These are phyloP conservation scores for Clivina fossor DNA, from an alignment of 2,888 invertebrate genomes.

Conservation along the genomic window DNA sequence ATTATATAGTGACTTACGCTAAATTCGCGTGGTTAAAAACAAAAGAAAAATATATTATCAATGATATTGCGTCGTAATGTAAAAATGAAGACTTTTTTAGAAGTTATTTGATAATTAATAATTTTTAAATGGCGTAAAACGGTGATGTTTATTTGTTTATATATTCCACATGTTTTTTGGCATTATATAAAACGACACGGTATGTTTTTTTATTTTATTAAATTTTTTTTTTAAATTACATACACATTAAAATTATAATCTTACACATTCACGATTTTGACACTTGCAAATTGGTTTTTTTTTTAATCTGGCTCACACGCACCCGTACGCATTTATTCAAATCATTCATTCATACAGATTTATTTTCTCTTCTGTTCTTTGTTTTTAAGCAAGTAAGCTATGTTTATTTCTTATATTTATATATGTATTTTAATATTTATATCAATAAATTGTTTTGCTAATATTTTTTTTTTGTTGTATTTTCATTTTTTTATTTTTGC, in stretches of 20 bases:
- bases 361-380: too few relatives aligned
- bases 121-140: conserved; percentile 21
- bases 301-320: conserved; percentile 1
- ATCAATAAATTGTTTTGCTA: conserved; percentile 28
- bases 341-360: conserved; percentile 16
- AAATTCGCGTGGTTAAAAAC: conserved; percentile 19
- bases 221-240: conserved; percentile 26
- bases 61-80: conserved; percentile 4
- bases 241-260: conserved; percentile 28
- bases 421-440: conserved; percentile 28
- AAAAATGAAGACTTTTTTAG: conserved; percentile 14
- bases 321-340: conserved; percentile 11
- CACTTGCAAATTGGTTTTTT: conserved; percentile 17
- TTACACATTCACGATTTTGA: conserved; percentile 23
- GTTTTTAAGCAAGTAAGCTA: conserved; percentile 26
- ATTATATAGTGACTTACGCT: conserved; percentile 27
- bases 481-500: conserved; percentile 16
- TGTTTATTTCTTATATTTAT: conserved; percentile 19
- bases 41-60: conserved; percentile 22
- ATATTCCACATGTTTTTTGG: too few relatives aligned
- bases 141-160: conserved; percentile 19
- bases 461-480: conserved; percentile 23
- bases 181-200: conserved; percentile 30
- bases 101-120: too few relatives aligned
- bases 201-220: conserved; percentile 19